phyloP scores from a whole-genome alignment of 1,140 invertebrate genomes.

The Periplaneta americana region DNA sequence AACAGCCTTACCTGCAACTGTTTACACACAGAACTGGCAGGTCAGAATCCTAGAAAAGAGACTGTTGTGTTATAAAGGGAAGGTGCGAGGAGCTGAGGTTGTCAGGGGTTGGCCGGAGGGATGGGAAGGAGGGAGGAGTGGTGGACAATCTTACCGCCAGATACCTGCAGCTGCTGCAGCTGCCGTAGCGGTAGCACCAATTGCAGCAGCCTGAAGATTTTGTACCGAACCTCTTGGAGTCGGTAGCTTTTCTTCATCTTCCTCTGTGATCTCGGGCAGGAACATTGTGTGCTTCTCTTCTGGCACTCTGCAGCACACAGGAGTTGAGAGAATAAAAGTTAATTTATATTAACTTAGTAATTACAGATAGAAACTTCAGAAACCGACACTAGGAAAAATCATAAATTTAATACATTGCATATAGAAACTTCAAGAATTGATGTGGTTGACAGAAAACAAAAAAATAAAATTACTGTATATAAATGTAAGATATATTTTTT shows the following conservation, averaged over 20 bases:
- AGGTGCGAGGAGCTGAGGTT: neutral
- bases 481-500: too few relatives aligned
- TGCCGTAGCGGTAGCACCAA: neutral
- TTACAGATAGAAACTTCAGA: too few relatives aligned
- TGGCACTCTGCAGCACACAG: conserved; percentile 43
- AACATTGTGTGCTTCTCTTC: conserved; percentile 55
- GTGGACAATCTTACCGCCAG: conserved; percentile 17
- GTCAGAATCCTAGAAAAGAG: neutral
- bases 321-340: too few relatives aligned
- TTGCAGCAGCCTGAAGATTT: neutral
- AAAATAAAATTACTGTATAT: too few relatives aligned
- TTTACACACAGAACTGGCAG: neutral
- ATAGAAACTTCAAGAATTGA: too few relatives aligned
- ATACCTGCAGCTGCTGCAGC: conserved; percentile 15
- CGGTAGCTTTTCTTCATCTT: conserved; percentile 39
- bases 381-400: too few relatives aligned
- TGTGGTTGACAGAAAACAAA: too few relatives aligned
- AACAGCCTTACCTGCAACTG: neutral
- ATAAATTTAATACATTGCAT: too few relatives aligned
- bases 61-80: neutral
- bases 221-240: neutral
- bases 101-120: neutral
- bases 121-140: neutral
- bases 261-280: conserved; percentile 51
- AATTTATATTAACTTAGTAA: too few relatives aligned